A percentile compares a stretch with the other conserved stretches of the same genome.
Evolutionary conservation across 2,888 invertebrate species (phyloP).

Genomic region (Melipona beecheii): DNA sequence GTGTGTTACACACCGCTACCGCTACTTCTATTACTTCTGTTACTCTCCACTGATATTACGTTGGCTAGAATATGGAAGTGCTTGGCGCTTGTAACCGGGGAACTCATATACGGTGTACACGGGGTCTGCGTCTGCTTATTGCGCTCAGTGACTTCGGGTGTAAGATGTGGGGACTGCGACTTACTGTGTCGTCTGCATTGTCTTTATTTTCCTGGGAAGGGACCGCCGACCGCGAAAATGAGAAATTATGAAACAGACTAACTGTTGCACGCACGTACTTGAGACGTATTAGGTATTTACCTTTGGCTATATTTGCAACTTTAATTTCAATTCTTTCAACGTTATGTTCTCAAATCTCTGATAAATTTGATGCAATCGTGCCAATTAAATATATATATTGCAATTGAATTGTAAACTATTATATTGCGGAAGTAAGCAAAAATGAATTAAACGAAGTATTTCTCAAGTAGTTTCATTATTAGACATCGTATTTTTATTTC

Average conservation of each 20-base stretch:
- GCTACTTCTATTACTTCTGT: conserved; percentile 68
- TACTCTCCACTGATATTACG: conserved; percentile 67
- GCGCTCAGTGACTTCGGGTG: conserved; percentile 59
- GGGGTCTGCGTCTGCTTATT: conserved; percentile 68
- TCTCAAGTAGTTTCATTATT: too few species aligned
- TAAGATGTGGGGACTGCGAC: conserved; percentile 63
- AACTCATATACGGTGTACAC: conserved; percentile 68
- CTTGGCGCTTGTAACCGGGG: conserved; percentile 63
- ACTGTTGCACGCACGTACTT: too few species aligned
- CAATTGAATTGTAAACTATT: too few species aligned
- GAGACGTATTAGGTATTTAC: too few species aligned
- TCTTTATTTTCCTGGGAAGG: conserved; percentile 55
- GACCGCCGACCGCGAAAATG: background rate
- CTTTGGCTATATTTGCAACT: too few species aligned
- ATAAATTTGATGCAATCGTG: too few species aligned
- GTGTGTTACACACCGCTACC: conserved; percentile 36
- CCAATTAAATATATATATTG: too few species aligned
- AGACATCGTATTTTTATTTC: too few species aligned
- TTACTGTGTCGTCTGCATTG: conserved; percentile 61
- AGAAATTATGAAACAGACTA: background rate
- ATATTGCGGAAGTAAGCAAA: too few species aligned
- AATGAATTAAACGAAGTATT: too few species aligned
- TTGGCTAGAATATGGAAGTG: conserved; percentile 64
- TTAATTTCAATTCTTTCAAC: too few species aligned
- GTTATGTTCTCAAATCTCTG: too few species aligned